These are phyloP conservation scores for Percopsis transmontana DNA, from an alignment of 2,113 vertebrate species.

Conservation along the genomic window DNA sequence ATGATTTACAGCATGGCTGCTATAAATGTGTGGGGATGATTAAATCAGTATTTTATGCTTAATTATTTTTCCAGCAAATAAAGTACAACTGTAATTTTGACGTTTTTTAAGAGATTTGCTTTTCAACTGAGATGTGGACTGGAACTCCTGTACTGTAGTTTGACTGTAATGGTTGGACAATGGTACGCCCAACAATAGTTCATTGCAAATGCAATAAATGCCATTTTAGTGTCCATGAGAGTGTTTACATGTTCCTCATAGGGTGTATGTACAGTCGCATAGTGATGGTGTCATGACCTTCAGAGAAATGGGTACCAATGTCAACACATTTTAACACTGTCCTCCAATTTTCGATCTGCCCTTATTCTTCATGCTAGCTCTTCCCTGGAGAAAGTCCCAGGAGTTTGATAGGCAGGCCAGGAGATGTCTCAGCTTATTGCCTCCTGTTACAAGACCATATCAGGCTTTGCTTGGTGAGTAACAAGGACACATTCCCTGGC, in stretches of 20 bases:
- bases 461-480: slow-evolving; percentile 55
- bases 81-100: not conserved
- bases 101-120: not conserved
- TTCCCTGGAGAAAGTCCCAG: slow-evolving; percentile 38
- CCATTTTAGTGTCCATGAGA: not conserved
- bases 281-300: not conserved
- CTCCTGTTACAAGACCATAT: slow-evolving; percentile 64
- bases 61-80: not conserved
- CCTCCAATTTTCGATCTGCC: slow-evolving; percentile 26
- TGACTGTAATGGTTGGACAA: slow-evolving; percentile 7
- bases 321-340: slow-evolving; percentile 14
- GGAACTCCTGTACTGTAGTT: not conserved
- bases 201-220: not conserved
- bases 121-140: not conserved
- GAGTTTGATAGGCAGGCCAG: slow-evolving; percentile 42
- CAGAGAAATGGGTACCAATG: slow-evolving; percentile 11
- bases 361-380: slow-evolving; percentile 23
- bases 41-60: not conserved
- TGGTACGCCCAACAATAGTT: not conserved
- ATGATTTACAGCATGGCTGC: not conserved
- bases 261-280: not conserved
- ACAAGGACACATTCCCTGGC: slow-evolving; percentile 68
- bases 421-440: slow-evolving; percentile 51
- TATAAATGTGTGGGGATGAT: not conserved
- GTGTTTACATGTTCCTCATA: not conserved